Conservation (phyloP, 2,888 invertebrate genomes). For the Caenorhabditis sp. region DNA sequence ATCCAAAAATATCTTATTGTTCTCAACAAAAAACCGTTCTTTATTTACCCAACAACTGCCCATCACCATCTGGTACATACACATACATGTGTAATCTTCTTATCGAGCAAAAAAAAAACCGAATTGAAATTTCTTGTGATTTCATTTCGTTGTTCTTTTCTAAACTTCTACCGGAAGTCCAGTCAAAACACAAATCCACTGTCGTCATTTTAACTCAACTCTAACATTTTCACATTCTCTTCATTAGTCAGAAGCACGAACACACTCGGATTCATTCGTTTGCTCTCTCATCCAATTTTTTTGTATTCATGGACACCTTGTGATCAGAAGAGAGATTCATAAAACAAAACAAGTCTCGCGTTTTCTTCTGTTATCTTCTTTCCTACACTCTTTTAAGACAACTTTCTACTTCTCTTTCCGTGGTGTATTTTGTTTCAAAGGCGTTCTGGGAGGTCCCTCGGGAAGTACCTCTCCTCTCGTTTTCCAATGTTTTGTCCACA, state of each 20-base stretch:
- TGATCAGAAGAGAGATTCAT: conserved; percentile 16
- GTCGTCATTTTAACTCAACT: conserved; percentile 9
- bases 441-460: conserved; percentile 33
- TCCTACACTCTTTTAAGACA: conserved; percentile 6
- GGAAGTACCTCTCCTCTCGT: background rate
- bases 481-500: background rate
- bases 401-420: background rate
- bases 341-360: conserved; percentile 15
- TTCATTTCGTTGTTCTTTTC: background rate
- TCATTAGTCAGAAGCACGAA: conserved; percentile 33
- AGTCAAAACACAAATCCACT: background rate
- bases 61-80: conserved; percentile 5
- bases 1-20: no score
- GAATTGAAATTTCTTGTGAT: background rate
- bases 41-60: conserved; percentile 1
- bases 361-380: background rate
- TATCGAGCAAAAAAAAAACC: background rate
- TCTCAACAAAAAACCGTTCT: background rate
- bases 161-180: conserved; percentile 2
- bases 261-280: conserved; percentile 1
- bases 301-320: conserved; percentile 47
- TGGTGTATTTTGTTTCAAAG: conserved; percentile 37
- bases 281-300: background rate
- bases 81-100: conserved; percentile 2
- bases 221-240: background rate